A percentile compares a stretch with the other conserved stretches of the same genome.
phyloP scores from a whole-genome alignment of 2,797 vertebrate species.

The Phaenicophaeus curvirostris region DNA sequence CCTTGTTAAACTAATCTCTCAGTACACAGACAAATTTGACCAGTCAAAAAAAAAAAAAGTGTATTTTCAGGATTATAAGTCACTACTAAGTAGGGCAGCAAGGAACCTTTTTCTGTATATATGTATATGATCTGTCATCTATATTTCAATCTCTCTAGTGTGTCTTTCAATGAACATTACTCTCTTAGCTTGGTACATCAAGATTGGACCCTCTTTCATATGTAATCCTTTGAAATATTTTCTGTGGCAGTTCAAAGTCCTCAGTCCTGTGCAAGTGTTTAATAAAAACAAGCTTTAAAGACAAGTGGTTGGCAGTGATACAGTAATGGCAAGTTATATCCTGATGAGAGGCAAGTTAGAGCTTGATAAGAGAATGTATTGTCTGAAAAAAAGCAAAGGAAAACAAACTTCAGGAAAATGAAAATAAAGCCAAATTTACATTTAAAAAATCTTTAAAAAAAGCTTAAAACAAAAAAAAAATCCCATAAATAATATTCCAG shows the following conservation, averaged over 20 bases:
- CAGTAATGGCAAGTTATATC: background rate
- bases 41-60: background rate
- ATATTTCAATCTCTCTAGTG: background rate
- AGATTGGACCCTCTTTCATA: background rate
- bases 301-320: background rate
- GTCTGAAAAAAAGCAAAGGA: background rate
- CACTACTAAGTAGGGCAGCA: background rate
- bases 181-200: background rate
- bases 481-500: background rate
- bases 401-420: background rate
- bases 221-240: background rate
- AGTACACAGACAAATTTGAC: background rate
- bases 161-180: background rate
- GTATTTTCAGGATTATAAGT: background rate
- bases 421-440: background rate
- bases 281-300: constrained; percentile 3
- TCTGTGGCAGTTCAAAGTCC: background rate
- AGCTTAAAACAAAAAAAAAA: background rate
- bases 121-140: background rate
- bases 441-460: background rate
- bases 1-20: background rate
- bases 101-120: background rate
- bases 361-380: background rate
- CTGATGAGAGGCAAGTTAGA: background rate
- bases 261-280: background rate